A percentile compares a stretch with the other conserved stretches of the same genome.
Evolutionary conservation across 2,797 vertebrate species (phyloP).

Genomic region (Takifugu rubripes): DNA sequence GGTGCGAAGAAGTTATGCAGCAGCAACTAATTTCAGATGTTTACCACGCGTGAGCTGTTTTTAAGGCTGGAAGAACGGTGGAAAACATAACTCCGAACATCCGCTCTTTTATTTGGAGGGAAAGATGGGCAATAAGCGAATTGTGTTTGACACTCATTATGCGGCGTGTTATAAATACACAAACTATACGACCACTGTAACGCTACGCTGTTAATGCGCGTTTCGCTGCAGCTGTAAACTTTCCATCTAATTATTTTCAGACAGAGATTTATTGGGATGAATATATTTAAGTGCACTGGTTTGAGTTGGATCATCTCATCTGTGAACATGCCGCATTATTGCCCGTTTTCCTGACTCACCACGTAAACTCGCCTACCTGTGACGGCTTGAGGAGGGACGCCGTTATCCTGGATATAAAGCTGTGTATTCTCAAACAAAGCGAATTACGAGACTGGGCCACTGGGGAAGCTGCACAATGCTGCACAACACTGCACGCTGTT

Average conservation of each 20-base stretch:
- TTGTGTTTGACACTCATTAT: conserved; percentile 20
- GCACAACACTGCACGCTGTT: conserved; percentile 45
- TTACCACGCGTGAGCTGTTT: conserved; percentile 46
- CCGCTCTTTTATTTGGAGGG: not conserved
- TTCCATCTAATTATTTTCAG: conserved; percentile 10
- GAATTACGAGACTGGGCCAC: conserved; percentile 33
- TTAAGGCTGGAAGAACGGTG: conserved; percentile 39
- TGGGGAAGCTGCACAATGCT: conserved; percentile 40
- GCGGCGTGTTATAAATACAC: conserved; percentile 18
- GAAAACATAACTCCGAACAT: conserved; percentile 34
- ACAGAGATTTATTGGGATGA: conserved; percentile 10
- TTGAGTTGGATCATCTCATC: conserved; percentile 16
- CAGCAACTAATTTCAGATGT: conserved; percentile 64
- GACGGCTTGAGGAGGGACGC: conserved; percentile 15
- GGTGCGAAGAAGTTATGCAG: conserved; percentile 53
- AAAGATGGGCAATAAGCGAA: conserved; percentile 13
- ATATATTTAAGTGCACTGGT: conserved; percentile 13
- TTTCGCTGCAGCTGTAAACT: conserved; percentile 5
- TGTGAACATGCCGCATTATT: conserved; percentile 10
- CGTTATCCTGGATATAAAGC: conserved; percentile 34
- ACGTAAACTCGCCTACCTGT: conserved; percentile 2
- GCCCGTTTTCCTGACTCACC: conserved; percentile 8
- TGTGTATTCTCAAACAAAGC: conserved; percentile 33
- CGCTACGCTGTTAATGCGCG: not conserved
- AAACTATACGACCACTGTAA: conserved; percentile 6